Base-by-base conservation (phyloP, 1,140 invertebrate species). In the Catajapyx aquilonaris region DNA sequence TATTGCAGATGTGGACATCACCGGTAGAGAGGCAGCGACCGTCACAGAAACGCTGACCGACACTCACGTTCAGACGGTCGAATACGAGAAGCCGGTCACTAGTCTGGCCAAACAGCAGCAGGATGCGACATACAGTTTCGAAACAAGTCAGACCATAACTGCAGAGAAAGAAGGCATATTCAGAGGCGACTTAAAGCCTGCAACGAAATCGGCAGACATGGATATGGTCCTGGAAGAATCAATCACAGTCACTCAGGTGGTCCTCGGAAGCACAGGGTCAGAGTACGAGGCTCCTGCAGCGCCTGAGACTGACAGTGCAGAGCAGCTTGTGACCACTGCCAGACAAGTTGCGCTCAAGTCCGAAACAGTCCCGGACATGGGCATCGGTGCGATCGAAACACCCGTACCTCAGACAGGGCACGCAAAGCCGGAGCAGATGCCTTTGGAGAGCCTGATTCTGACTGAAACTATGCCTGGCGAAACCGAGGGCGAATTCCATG, bases 321-420 rank as follows among this genome's bases (percentile, higher is more conserved):
- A 9, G 23, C 7, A 28, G 13, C 7, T 7, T 28, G n/a, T 17
- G 4, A 16, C 19, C 20, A 18, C 33, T 19, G n/a, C n/a, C 59
- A 43, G 42, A 32, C 46, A 46, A 33, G 59, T 70, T 21, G 66
- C 68, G 2, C 53, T 59, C 0, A 64, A 58, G 44, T 59, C 59
- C 34, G 62, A 68, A 54, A 46, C 65, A 35, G 17, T 55, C 19
- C 50, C 59, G 22, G 51, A 59, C 35, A 46, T 50, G 4, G 51
- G 46, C 30, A 40, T 61, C 38, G 52, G 44, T 16, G 50, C 60
- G 20, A 42, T 65, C 5, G 43, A 41, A 25, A 20, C 48, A 19
- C 46, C 54, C 37, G 46, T 48, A 35, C 48, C 52, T 2, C 36
- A 48, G 36, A 49, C 56, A 40, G 46, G 49, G 19, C 53, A 49